Evolutionary conservation across 2,888 invertebrate genomes (phyloP).

Genomic region (Belgica antarctica): DNA sequence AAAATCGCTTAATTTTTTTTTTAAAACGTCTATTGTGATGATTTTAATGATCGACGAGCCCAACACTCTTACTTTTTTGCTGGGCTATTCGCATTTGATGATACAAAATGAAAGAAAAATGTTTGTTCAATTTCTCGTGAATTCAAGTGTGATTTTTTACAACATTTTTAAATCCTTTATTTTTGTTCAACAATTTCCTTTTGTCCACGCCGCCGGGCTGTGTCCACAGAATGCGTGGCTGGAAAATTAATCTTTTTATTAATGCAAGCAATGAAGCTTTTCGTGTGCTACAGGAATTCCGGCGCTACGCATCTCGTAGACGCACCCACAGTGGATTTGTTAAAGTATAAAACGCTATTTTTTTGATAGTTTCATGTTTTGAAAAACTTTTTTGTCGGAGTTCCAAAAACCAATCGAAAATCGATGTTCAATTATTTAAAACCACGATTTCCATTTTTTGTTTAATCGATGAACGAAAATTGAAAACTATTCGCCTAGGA

Average conservation of each 20-base stretch:
- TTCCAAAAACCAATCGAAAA: background rate
- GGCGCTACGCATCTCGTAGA: no score
- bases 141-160: conserved; percentile 2
- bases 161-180: conserved; percentile 41
- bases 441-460: background rate
- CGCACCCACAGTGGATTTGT: conserved; percentile 9
- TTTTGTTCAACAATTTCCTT: conserved; percentile 46
- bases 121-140: conserved; percentile 11
- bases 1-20: conserved; percentile 29
- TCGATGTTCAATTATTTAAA: background rate
- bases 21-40: conserved; percentile 8
- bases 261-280: background rate
- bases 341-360: background rate
- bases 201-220: conserved; percentile 45
- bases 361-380: background rate
- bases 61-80: conserved; percentile 6
- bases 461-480: conserved; percentile 10
- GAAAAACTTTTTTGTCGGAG: background rate
- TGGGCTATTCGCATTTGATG: no score
- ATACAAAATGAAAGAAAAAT: background rate
- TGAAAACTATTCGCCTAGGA: background rate
- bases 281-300: no score
- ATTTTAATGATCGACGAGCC: background rate
- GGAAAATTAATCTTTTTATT: no score
- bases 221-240: conserved; percentile 44